These are phyloP conservation scores for Mohoua ochrocephala DNA, from an alignment of 2,113 vertebrate genomes.

Conservation along the genomic window DNA sequence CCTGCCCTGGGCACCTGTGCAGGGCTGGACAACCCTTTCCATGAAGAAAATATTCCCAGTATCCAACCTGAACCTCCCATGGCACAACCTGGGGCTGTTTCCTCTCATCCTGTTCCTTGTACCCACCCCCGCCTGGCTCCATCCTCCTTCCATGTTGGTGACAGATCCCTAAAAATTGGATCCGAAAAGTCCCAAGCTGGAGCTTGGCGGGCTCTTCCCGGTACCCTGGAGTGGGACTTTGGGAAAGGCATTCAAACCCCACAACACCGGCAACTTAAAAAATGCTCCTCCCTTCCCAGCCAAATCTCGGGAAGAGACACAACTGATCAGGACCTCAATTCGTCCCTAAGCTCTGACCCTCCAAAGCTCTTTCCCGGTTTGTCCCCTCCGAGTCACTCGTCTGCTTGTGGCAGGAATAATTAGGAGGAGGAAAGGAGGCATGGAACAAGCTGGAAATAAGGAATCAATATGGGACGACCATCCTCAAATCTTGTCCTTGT, in stretches of 20 bases:
- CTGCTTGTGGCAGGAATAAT: background rate
- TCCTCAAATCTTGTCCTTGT: background rate
- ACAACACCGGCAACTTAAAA: rapidly evolving
- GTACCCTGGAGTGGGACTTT: background rate
- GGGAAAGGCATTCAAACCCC: background rate
- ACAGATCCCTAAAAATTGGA: background rate
- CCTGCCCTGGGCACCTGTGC: background rate
- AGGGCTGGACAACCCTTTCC: background rate
- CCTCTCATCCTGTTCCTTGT: background rate
- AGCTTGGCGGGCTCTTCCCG: background rate
- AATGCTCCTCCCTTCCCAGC: background rate
- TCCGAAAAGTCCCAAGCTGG: background rate
- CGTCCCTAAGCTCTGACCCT: background rate
- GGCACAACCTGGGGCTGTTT: background rate
- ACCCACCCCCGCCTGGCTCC: background rate
- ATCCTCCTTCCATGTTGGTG: background rate
- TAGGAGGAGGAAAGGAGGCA: background rate
- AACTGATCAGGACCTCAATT: background rate
- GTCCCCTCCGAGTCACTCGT: background rate
- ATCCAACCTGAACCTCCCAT: background rate
- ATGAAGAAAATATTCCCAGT: background rate
- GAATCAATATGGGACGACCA: background rate
- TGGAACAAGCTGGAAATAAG: rapidly evolving
- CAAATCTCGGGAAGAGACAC: background rate
- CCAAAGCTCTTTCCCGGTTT: background rate